Conservation (phyloP, 2,888 invertebrate genomes). For the Phyllotreta cruciferae region DNA sequence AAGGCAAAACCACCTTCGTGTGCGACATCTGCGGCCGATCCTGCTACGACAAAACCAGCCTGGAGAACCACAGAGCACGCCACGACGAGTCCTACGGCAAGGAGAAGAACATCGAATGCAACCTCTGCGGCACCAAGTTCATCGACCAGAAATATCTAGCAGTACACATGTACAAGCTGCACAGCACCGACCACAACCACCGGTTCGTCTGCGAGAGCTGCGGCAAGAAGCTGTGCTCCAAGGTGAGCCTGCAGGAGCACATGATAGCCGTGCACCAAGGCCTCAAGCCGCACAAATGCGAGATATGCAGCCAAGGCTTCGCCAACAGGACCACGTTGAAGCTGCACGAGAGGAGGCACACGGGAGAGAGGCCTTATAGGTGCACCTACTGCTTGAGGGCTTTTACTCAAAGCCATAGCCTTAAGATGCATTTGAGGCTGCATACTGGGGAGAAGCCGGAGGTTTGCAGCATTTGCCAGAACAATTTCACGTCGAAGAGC, state of each 20-base stretch:
- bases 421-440: conserved; percentile 51
- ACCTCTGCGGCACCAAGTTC: conserved; percentile 45
- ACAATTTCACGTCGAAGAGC: conserved; percentile 50
- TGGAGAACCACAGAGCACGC: conserved; percentile 45
- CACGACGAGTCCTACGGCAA: conserved; percentile 44
- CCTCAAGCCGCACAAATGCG: conserved; percentile 61
- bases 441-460: conserved; percentile 61
- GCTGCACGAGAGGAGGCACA: conserved; percentile 64
- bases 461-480: conserved; percentile 55
- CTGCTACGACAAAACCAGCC: conserved; percentile 46
- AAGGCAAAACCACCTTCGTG: conserved; percentile 44
- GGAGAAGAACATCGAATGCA: conserved; percentile 44
- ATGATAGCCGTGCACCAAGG: conserved; percentile 52
- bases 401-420: conserved; percentile 57
- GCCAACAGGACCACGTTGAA: conserved; percentile 64
- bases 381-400: conserved; percentile 65
- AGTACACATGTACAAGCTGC: conserved; percentile 45
- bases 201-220: conserved; percentile 61
- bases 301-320: conserved; percentile 65
- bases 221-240: conserved; percentile 61
- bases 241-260: conserved; percentile 48
- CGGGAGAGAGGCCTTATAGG: conserved; percentile 63
- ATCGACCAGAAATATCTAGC: conserved; percentile 44
- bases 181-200: conserved; percentile 36
- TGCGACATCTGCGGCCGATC: conserved; percentile 48